phyloP scores from a whole-genome alignment of 1,140 invertebrate species.

The Drosophila bocki region DNA sequence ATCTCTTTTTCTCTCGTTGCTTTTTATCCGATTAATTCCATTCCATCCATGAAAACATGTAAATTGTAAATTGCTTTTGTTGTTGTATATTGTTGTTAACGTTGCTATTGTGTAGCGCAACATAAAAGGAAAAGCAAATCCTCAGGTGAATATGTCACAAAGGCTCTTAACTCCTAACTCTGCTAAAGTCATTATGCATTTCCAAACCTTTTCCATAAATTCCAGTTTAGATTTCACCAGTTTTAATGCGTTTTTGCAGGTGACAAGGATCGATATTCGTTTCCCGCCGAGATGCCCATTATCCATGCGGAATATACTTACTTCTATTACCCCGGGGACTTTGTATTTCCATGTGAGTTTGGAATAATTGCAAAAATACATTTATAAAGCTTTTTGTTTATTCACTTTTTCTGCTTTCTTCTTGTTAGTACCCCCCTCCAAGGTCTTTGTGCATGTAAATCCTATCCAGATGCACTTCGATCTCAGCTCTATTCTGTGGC shows the following conservation, averaged over 20 bases:
- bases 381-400: not conserved
- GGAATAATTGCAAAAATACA: too few species aligned
- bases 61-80: constrained; percentile 68
- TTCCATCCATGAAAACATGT: constrained; percentile 45
- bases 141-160: constrained; percentile 82
- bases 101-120: constrained; percentile 85
- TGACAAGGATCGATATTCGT: constrained; percentile 92
- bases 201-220: not conserved
- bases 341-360: constrained; percentile 94
- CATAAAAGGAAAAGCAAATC: constrained; percentile 86
- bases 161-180: not conserved
- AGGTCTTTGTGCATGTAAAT: constrained; percentile 95
- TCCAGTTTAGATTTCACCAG: not conserved
- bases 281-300: constrained; percentile 95
- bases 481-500: constrained; percentile 94
- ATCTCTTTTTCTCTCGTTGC: constrained; percentile 59
- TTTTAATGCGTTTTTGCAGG: constrained; percentile 86
- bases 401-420: accelerated
- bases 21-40: constrained; percentile 34
- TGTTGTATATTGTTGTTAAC: constrained; percentile 50
- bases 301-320: constrained; percentile 98
- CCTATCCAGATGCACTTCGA: constrained; percentile 95
- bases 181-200: constrained; percentile 19
- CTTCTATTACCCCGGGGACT: constrained; percentile 98
- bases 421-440: constrained; percentile 93